Base-by-base conservation (phyloP, 1,140 invertebrate species). In the Drosophila sp. region DNA sequence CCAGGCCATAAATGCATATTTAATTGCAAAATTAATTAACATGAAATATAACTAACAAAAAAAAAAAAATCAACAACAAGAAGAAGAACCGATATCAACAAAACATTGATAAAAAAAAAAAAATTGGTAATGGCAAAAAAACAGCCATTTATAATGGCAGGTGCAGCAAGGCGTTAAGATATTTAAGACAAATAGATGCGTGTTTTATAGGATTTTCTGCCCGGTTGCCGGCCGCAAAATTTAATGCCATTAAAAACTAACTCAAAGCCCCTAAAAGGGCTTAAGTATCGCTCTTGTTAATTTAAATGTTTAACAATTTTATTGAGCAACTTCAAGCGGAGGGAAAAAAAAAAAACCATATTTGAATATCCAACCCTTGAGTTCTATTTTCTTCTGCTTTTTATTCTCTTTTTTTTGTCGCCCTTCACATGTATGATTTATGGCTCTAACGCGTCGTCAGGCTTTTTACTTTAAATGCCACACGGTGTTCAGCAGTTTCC, bases 21-120 rank as follows among this genome's bases (percentile, higher is more conserved):
- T 58, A 58, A 58, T 58, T 58, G 33, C 56, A 89, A 87, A 89
- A 87, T 87, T 87, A 87, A 87, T 87, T 87, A 87, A 89, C 76
- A 86, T 82, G 75, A 83, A 86, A 87, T 72, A 79, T 79, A 79
- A 87, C 79, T 79, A 79, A 70, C 33, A 70, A 62, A 63, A 68
- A 44, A 60, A 57, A 25, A 72, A 41, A 62, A 11, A 58, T 35
- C 3, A 55, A 55, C 8, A 60, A 60, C n/a, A 38, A 38, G 8
- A 60, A 60, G 11, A 60, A 33, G 10, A 40, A 60, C 7, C n/a
- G 11, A 60, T 3, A 55, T 6, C 54, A 30, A 30, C 29, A 55
- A 56, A 5, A 30, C 30, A 5, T 55, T 8, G 30, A 5, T 1
- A 1, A 54, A 27, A 55, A 55, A 55, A 11, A 55, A 0, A 10